Conservation (phyloP, 2,113 vertebrate species). For the Hemibagrus wyckioides region DNA sequence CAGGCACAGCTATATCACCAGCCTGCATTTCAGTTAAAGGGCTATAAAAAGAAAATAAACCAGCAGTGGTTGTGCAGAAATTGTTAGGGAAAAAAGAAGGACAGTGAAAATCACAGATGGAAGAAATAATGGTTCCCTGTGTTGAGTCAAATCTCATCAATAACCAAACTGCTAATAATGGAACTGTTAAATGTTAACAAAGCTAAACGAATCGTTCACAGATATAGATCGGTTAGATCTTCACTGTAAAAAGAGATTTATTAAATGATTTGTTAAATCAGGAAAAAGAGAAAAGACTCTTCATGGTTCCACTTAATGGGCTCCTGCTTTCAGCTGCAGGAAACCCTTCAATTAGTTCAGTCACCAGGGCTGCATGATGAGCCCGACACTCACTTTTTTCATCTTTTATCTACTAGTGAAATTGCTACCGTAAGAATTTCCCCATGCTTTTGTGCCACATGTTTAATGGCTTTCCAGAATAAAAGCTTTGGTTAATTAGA, state of each 20-base stretch:
- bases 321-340: conserved; percentile 41
- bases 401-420: conserved; percentile 27
- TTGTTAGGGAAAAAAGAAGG: background rate
- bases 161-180: background rate
- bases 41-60: conserved; percentile 58
- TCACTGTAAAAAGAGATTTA: background rate
- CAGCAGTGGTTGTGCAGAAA: conserved; percentile 43
- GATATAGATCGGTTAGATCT: background rate
- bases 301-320: conserved; percentile 19
- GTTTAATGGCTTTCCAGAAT: conserved; percentile 46
- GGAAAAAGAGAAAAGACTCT: conserved; percentile 24
- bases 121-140: conserved; percentile 35
- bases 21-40: conserved; percentile 55
- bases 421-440: conserved; percentile 23
- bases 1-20: conserved; percentile 26
- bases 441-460: background rate
- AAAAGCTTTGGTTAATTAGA: conserved; percentile 52
- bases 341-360: conserved; percentile 38
- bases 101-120: conserved; percentile 33
- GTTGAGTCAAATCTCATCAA: background rate
- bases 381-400: conserved; percentile 4
- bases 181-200: background rate
- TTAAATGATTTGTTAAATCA: conserved; percentile 7
- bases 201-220: background rate
- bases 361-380: conserved; percentile 54